Evolutionary conservation across 2,797 vertebrate genomes (phyloP).

Genomic region (Prionace glauca): DNA sequence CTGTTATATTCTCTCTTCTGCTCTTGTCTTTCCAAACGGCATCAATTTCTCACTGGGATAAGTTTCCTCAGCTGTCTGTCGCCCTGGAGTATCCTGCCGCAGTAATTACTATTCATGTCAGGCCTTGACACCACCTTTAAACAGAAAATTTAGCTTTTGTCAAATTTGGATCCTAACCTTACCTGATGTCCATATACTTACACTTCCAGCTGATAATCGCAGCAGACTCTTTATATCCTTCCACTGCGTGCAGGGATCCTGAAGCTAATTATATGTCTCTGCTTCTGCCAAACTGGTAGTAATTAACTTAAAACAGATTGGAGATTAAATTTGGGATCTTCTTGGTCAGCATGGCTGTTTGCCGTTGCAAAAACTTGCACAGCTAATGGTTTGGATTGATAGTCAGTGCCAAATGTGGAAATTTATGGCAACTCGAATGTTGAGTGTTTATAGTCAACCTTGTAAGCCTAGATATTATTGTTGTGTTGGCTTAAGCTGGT

Average conservation of each 20-base stretch:
- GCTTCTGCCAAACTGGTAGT: too few relatives aligned
- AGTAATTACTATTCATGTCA: neutral
- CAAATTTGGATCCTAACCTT: neutral
- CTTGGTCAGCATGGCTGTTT: neutral
- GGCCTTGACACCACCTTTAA: neutral
- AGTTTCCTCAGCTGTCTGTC: neutral
- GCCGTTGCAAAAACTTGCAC: neutral
- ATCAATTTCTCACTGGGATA: neutral
- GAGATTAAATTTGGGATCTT: neutral
- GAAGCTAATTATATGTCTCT: neutral
- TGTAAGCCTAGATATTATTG: neutral
- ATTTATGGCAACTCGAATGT: neutral
- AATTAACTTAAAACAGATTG: neutral
- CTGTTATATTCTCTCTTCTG: neutral
- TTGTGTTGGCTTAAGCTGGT: neutral
- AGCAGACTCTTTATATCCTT: neutral
- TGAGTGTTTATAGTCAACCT: neutral
- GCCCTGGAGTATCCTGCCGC: neutral
- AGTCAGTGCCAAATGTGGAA: neutral
- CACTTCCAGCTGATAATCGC: neutral
- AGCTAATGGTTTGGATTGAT: neutral
- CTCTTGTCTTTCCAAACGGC: neutral
- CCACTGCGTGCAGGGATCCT: neutral
- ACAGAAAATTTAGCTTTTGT: neutral
- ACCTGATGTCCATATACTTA: neutral